phyloP scores from a whole-genome alignment of 1,140 invertebrate genomes.

The Apolygus lucorum region DNA sequence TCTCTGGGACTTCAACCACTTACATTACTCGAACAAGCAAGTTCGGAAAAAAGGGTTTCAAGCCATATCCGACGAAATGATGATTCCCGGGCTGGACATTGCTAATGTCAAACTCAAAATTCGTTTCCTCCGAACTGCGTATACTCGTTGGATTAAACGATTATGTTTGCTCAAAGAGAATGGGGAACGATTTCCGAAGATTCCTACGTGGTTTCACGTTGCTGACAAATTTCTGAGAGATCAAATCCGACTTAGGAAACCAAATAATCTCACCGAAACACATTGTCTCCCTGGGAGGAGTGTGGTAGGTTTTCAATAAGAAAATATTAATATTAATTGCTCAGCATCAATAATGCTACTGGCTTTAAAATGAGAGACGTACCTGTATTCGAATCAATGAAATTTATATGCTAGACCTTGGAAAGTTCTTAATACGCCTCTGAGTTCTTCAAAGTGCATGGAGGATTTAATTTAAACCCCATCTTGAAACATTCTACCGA shows the following conservation, averaged over 20 bases:
- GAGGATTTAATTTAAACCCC: too few relatives aligned
- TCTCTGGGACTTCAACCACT: neutral
- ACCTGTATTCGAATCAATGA: too few relatives aligned
- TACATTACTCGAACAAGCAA: neutral
- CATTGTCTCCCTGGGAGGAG: neutral
- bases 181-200: slow-evolving; percentile 1
- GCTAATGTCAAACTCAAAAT: slow-evolving; percentile 4
- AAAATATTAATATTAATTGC: too few relatives aligned
- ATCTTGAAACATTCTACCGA: too few relatives aligned
- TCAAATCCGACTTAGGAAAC: neutral
- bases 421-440: too few relatives aligned
- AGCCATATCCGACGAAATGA: neutral
- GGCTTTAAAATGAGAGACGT: too few relatives aligned
- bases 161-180: neutral
- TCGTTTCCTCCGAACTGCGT: neutral
- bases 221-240: neutral
- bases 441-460: too few relatives aligned
- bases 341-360: too few relatives aligned
- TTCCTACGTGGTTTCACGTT: neutral
- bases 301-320: neutral
- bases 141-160: neutral
- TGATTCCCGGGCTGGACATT: neutral
- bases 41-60: neutral
- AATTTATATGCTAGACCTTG: too few relatives aligned
- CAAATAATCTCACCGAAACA: slow-evolving; percentile 2